Percentiles rank a stretch among this genome's conserved stretches.
phyloP scores from a whole-genome alignment of 2,888 invertebrate species.

The Ectemnius lituratus region DNA sequence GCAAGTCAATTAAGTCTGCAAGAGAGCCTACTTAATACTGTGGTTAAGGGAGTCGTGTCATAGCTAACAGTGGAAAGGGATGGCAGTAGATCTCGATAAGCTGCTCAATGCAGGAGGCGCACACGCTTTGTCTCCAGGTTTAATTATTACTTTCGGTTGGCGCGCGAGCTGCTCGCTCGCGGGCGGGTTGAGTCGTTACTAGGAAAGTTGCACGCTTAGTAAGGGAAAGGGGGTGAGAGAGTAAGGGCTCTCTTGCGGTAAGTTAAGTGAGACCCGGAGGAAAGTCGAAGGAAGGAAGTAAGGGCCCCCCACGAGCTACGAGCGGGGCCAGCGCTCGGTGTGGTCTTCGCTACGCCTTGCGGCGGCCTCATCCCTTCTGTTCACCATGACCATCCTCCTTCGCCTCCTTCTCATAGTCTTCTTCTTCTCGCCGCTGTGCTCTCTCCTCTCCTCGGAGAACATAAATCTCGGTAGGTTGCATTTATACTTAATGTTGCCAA shows the following conservation, averaged over 20 bases:
- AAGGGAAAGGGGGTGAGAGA: slow-evolving; percentile 45
- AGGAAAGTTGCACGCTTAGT: slow-evolving; percentile 37
- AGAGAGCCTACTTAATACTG: not conserved
- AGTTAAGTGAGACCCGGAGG: slow-evolving; percentile 49
- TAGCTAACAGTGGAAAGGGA: slow-evolving; percentile 8
- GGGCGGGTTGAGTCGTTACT: slow-evolving; percentile 14
- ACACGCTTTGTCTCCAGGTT: not conserved
- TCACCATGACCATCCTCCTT: slow-evolving; percentile 48
- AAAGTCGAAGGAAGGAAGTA: slow-evolving; percentile 67
- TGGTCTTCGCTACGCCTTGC: slow-evolving; percentile 73
- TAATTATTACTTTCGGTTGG: slow-evolving; percentile 3
- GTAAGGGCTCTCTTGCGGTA: slow-evolving; percentile 26
- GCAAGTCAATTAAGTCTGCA: not conserved
- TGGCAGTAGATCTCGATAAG: slow-evolving; percentile 13
- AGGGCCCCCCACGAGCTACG: slow-evolving; percentile 72
- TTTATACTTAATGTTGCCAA: slow-evolving; percentile 74
- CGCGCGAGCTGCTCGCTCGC: no score
- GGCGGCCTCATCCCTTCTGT: slow-evolving; percentile 74
- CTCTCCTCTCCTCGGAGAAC: slow-evolving; percentile 57
- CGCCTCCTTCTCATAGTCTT: slow-evolving; percentile 45
- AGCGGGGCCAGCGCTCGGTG: slow-evolving; percentile 69
- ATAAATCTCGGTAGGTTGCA: slow-evolving; percentile 72
- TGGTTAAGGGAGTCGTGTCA: slow-evolving; percentile 13
- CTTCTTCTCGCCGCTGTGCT: slow-evolving; percentile 53
- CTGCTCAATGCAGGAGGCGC: not conserved